These are phyloP conservation scores for Clarias gariepinus DNA, from an alignment of 2,113 vertebrate species.

Conservation along the genomic window DNA sequence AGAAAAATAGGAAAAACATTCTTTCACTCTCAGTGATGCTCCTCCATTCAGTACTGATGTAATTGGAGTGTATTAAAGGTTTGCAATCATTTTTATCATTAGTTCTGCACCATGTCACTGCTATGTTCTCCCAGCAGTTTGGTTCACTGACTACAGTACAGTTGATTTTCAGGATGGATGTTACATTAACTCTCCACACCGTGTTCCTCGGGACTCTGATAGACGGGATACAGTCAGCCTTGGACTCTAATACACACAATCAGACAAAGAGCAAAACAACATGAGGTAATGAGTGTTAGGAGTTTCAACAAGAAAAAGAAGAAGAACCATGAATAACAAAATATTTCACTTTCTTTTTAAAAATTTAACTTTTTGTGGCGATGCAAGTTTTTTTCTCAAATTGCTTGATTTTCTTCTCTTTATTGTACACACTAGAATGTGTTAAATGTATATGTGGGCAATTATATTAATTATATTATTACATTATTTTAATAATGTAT, in stretches of 20 bases:
- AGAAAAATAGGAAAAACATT: constrained; percentile 45
- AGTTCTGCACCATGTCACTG: constrained; percentile 56
- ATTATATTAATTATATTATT: too few relatives aligned
- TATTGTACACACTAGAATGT: too few relatives aligned
- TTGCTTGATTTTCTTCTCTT: too few relatives aligned
- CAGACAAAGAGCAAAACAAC: background rate
- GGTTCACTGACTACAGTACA: constrained; percentile 51
- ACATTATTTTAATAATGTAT: too few relatives aligned
- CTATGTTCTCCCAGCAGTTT: background rate
- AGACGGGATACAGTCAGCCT: background rate
- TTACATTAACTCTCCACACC: constrained; percentile 53
- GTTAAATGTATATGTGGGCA: too few relatives aligned
- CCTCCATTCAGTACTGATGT: constrained; percentile 40
- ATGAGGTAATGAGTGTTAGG: too few relatives aligned
- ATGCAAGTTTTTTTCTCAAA: too few relatives aligned
- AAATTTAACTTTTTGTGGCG: too few relatives aligned
- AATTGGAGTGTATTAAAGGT: background rate
- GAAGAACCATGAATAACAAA: background rate
- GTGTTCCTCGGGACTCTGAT: background rate
- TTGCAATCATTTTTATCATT: accelerated
- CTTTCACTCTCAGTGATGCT: accelerated
- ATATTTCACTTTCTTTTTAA: background rate
- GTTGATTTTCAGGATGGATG: constrained; percentile 35
- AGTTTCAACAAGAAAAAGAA: background rate
- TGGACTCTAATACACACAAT: background rate